Evolutionary conservation across 1,140 invertebrate genomes (phyloP).

Genomic region (Drosophila subpulchrella): DNA sequence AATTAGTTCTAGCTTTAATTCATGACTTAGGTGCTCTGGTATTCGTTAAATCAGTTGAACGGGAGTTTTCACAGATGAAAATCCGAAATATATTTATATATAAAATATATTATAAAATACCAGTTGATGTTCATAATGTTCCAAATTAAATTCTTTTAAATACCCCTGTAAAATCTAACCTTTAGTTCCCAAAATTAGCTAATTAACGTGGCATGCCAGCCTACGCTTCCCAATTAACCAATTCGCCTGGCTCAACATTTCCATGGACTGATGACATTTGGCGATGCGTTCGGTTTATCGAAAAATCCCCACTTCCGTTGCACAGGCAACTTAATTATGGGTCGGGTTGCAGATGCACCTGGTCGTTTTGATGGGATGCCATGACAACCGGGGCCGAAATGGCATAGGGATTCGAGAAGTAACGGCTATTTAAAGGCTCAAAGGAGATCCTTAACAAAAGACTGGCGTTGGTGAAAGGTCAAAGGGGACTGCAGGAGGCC

Average conservation of each 20-base stretch:
- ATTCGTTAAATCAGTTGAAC: no score
- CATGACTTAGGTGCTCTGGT: no score
- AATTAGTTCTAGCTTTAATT: no score
- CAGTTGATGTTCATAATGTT: no score
- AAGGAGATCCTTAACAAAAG: not conserved
- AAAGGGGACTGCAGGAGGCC: not conserved
- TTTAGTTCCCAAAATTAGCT: not conserved
- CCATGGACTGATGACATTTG: not conserved
- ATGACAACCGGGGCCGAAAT: constrained; percentile 2
- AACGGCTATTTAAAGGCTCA: not conserved
- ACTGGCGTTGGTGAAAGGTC: not conserved
- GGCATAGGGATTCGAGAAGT: not conserved
- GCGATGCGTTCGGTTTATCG: not conserved
- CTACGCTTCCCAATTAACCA: not conserved
- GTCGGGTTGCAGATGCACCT: not conserved
- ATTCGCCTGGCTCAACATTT: not conserved
- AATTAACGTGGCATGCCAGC: not conserved
- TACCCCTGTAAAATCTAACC: no score
- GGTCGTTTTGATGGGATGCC: not conserved
- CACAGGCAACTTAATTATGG: not conserved
- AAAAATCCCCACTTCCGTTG: not conserved
- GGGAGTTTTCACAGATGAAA: no score
- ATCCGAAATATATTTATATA: no score
- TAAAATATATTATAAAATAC: no score
- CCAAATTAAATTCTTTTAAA: no score